Evolutionary conservation across 1,140 invertebrate species (phyloP).

Genomic region (Sinella curviseta): DNA sequence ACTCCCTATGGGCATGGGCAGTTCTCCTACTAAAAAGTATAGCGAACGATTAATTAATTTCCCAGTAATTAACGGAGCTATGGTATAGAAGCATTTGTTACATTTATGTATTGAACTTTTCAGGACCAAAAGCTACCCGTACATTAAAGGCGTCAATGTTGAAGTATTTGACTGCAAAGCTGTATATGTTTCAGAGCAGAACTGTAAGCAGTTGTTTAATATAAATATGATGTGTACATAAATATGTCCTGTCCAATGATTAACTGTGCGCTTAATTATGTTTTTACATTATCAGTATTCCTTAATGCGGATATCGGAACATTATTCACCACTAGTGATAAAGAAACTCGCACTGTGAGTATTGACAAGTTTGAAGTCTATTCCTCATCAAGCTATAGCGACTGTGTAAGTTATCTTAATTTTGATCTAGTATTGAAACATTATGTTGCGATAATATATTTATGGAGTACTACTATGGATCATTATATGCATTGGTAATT

Average conservation of each 20-base stretch:
- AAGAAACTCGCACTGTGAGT: constrained; percentile 25
- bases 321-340: constrained; percentile 40
- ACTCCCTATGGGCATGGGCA: not conserved
- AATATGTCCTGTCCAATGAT: not conserved
- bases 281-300: constrained; percentile 38
- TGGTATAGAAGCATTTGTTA: no score
- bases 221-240: no score
- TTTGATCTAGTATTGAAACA: no score
- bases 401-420: constrained; percentile 43
- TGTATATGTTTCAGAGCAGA: constrained; percentile 44
- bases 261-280: not conserved
- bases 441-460: not conserved
- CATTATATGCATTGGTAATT: not conserved
- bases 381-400: constrained; percentile 47
- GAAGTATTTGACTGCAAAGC: constrained; percentile 46
- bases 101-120: not conserved
- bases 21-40: not conserved
- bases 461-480: not conserved
- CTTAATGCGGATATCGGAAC: constrained; percentile 42
- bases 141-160: constrained; percentile 44
- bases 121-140: not conserved
- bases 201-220: constrained; percentile 38
- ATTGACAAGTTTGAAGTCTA: constrained; percentile 48
- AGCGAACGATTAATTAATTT: no score
- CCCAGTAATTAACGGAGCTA: not conserved